Percentiles rank a stretch among this genome's conserved stretches.
These are phyloP conservation scores for Eunapius fragilis DNA, from an alignment of 37 sponge, comb jelly and placozoan species.

Conservation along the genomic window DNA sequence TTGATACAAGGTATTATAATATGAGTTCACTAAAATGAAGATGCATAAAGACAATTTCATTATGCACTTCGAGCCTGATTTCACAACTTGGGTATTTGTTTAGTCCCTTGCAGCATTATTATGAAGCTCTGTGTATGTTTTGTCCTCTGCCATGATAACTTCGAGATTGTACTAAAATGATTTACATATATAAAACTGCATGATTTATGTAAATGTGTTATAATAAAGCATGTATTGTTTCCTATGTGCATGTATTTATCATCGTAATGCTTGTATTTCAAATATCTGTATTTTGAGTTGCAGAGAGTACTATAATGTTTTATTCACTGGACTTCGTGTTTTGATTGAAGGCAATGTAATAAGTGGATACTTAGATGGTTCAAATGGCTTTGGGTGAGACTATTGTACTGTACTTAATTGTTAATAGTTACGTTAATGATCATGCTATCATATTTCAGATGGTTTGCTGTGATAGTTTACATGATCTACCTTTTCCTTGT, in stretches of 20 bases:
- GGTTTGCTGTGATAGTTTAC: constrained; percentile 68
- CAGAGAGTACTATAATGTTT: constrained; percentile 39
- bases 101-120: too few relatives aligned
- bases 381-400: constrained; percentile 4
- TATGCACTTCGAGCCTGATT: too few relatives aligned
- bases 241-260: too few relatives aligned
- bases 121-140: too few relatives aligned
- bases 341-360: constrained; percentile 22
- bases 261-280: not conserved
- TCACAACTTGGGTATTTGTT: too few relatives aligned
- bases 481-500: constrained; percentile 66
- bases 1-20: constrained; percentile 22
- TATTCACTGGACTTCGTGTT: constrained; percentile 26
- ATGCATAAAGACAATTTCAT: too few relatives aligned
- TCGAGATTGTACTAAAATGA: too few relatives aligned
- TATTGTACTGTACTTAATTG: not conserved
- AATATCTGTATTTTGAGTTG: constrained; percentile 5
- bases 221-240: too few relatives aligned
- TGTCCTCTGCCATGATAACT: too few relatives aligned
- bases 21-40: too few relatives aligned
- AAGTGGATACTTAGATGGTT: constrained; percentile 13
- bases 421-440: not conserved
- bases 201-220: too few relatives aligned
- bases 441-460: constrained; percentile 41
- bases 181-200: too few relatives aligned